Conservation (phyloP, 2,888 invertebrate species). For the Dryococelus australis region DNA sequence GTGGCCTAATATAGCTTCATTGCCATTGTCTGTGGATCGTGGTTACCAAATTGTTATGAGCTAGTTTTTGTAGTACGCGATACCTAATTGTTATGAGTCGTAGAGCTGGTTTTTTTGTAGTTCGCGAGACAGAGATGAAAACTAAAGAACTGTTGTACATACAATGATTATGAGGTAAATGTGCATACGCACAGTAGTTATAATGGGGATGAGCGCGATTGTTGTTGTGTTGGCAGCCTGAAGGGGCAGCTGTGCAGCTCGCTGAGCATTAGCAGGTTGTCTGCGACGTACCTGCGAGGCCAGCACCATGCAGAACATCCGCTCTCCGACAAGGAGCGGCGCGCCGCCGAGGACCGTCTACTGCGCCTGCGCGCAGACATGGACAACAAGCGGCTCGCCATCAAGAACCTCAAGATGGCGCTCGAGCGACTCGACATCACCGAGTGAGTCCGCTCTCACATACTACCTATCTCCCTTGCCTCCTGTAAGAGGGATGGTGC, state of each 20-base stretch:
- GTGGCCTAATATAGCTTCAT: no score
- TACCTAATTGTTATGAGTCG: no score
- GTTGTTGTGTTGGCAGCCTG: constrained; percentile 57
- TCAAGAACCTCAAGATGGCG: constrained; percentile 81
- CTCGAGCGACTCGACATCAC: constrained; percentile 86
- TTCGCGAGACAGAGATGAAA: no score
- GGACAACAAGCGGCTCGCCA: constrained; percentile 78
- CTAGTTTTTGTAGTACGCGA: no score
- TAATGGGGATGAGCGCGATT: no score
- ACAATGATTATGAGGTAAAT: no score
- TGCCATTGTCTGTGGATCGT: no score
- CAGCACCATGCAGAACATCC: constrained; percentile 50
- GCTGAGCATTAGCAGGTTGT: constrained; percentile 58
- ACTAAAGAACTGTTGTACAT: no score
- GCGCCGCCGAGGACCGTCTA: constrained; percentile 68
- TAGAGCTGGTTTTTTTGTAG: no score
- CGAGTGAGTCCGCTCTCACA: constrained; percentile 69
- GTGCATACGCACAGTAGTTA: no score
- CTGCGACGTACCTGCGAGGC: constrained; percentile 49
- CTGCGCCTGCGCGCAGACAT: constrained; percentile 71
- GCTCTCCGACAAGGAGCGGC: constrained; percentile 64
- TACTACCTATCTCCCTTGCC: neutral
- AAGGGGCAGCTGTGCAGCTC: constrained; percentile 74
- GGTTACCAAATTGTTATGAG: no score
- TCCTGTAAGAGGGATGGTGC: neutral